Evolutionary conservation across 2,888 invertebrate species (phyloP).

Genomic region (Volucella inflata): DNA sequence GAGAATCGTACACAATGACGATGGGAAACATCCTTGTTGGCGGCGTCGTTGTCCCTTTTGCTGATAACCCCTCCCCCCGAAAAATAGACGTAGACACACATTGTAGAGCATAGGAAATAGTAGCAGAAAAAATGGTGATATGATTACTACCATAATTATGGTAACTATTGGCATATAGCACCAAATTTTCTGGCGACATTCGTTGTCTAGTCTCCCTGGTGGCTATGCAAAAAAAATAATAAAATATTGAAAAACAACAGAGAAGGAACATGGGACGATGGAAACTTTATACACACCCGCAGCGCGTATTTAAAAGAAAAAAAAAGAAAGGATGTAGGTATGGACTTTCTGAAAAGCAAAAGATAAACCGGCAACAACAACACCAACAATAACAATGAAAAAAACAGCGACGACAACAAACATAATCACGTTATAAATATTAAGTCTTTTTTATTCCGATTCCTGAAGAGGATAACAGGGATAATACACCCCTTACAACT

Average conservation of each 20-base stretch:
- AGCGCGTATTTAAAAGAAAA: slow-evolving; percentile 31
- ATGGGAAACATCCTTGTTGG: slow-evolving; percentile 66
- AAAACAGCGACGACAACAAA: slow-evolving; percentile 80
- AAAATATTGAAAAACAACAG: slow-evolving; percentile 62
- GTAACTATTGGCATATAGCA: slow-evolving; percentile 74
- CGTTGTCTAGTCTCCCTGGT: slow-evolving; percentile 72
- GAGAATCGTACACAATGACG: slow-evolving; percentile 50
- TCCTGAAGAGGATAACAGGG: slow-evolving; percentile 47
- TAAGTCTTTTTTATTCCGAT: slow-evolving; percentile 58
- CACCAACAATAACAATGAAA: slow-evolving; percentile 77
- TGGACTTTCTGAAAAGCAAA: slow-evolving; percentile 34
- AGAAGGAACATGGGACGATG: slow-evolving; percentile 50
- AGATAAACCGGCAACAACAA: slow-evolving; percentile 55
- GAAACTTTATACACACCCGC: slow-evolving; percentile 64
- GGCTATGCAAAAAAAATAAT: slow-evolving; percentile 49
- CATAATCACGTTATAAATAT: slow-evolving; percentile 79
- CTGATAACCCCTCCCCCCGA: slow-evolving; percentile 24
- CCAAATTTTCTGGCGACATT: slow-evolving; percentile 74
- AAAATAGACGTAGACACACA: slow-evolving; percentile 58
- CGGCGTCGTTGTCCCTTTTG: slow-evolving; percentile 50
- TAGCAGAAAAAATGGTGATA: slow-evolving; percentile 69
- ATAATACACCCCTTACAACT: slow-evolving; percentile 23
- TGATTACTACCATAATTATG: slow-evolving; percentile 75
- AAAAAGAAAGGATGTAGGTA: slow-evolving; percentile 40
- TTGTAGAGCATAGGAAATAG: slow-evolving; percentile 45